phyloP scores from a whole-genome alignment of 2,797 vertebrate species.

The Aselliscus stoliczkanus region DNA sequence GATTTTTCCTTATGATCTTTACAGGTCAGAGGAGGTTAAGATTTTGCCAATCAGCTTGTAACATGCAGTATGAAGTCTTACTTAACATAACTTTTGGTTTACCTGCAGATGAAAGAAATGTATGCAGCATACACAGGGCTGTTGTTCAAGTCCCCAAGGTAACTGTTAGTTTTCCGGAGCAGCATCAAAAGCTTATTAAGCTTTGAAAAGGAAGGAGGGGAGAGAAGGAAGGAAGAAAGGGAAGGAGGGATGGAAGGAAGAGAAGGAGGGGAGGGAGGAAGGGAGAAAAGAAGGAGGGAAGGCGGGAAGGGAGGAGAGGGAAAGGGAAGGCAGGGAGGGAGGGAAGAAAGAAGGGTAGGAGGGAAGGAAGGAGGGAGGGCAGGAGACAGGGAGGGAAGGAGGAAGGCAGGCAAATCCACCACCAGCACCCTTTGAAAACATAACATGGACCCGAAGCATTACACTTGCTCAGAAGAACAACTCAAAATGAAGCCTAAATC shows the following conservation, averaged over 20 bases:
- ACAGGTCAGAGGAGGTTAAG: conserved; percentile 73
- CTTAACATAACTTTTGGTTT: conserved; percentile 83
- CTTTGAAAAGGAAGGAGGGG: conserved; percentile 11
- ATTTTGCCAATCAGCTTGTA: conserved; percentile 76
- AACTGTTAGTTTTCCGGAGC: conserved; percentile 80
- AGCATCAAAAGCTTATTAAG: conserved; percentile 78
- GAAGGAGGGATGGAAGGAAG: not conserved
- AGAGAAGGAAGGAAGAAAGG: not conserved
- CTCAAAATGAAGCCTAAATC: conserved; percentile 30
- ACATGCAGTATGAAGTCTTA: conserved; percentile 67
- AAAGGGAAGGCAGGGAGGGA: too few relatives aligned
- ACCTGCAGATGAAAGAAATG: conserved; percentile 81
- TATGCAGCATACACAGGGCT: conserved; percentile 74
- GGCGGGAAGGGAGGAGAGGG: rapidly evolving
- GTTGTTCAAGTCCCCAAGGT: conserved; percentile 79
- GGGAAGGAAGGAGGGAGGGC: too few relatives aligned
- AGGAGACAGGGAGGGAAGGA: rapidly evolving
- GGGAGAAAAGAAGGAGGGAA: rapidly evolving
- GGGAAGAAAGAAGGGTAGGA: rapidly evolving
- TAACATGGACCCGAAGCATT: conserved; percentile 56
- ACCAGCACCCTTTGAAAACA: conserved; percentile 34
- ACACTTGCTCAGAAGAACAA: conserved; percentile 54
- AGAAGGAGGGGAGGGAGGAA: rapidly evolving
- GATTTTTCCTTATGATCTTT: conserved; percentile 67
- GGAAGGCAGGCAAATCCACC: not conserved